Percentiles rank a stretch among this genome's conserved stretches.
phyloP scores from a whole-genome alignment of 1,140 invertebrate genomes.

The Cryptotermes secundus region DNA sequence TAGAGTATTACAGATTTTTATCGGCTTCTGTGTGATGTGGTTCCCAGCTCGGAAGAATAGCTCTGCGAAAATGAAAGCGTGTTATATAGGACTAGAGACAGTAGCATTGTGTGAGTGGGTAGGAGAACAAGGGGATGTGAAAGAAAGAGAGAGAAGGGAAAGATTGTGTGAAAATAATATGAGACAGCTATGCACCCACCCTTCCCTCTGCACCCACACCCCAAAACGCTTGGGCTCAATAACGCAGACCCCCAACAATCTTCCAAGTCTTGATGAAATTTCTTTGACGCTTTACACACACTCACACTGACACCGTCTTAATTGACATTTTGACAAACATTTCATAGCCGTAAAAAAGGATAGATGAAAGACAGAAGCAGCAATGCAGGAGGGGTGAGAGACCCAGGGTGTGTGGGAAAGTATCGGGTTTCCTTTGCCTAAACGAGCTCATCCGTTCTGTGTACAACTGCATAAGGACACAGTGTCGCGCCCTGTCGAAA shows the following conservation, averaged over 20 bases:
- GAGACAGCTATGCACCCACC: conserved; percentile 5
- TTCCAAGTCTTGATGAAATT: conserved; percentile 28
- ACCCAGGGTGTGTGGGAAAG: background rate
- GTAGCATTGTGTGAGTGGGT: background rate
- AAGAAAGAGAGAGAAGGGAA: background rate
- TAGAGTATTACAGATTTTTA: conserved; percentile 28
- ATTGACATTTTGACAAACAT: conserved; percentile 37
- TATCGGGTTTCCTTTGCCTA: conserved; percentile 23
- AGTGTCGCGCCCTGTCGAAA: too few relatives aligned
- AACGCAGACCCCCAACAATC: background rate
- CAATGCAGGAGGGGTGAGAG: background rate
- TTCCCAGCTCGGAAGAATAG: background rate
- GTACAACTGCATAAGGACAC: too few relatives aligned
- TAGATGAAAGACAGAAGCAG: background rate
- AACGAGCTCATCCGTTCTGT: background rate
- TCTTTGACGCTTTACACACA: conserved; percentile 28
- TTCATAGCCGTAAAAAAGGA: conserved; percentile 32
- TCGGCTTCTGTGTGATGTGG: conserved; percentile 1
- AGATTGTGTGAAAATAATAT: conserved; percentile 6
- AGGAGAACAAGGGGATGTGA: background rate
- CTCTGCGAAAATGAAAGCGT: background rate
- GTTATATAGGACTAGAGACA: background rate
- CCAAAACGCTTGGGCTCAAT: background rate
- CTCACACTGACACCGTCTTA: conserved; percentile 31
- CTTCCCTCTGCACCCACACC: background rate